phyloP scores from a whole-genome alignment of 2,888 invertebrate genomes.

The Cheilosia vulpina region DNA sequence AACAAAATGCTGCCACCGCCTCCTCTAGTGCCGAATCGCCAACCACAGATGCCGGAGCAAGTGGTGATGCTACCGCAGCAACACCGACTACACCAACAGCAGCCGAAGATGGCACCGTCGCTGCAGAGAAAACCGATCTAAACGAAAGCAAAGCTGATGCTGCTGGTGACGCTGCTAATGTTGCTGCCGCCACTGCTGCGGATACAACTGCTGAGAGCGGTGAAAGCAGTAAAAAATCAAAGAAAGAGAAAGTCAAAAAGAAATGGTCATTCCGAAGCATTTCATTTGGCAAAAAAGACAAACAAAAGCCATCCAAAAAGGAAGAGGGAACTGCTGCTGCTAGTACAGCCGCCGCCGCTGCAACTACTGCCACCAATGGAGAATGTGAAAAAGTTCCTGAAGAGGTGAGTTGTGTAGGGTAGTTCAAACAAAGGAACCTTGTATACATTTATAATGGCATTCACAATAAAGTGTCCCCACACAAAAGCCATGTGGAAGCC shows the following conservation, averaged over 20 bases:
- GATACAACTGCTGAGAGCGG: constrained; percentile 79
- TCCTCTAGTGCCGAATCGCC: constrained; percentile 73
- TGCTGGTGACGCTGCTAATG: constrained; percentile 43
- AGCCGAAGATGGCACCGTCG: constrained; percentile 81
- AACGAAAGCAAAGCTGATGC: constrained; percentile 84
- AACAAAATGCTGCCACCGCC: constrained; percentile 79
- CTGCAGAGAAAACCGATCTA: constrained; percentile 85
- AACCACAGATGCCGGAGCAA: constrained; percentile 72
- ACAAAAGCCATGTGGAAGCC: constrained; percentile 43
- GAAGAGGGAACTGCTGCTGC: constrained; percentile 83
- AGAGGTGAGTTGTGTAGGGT: constrained; percentile 85
- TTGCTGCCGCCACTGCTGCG: constrained; percentile 83
- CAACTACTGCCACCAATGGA: constrained; percentile 83
- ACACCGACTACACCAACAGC: constrained; percentile 81
- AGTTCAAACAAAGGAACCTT: constrained; percentile 36
- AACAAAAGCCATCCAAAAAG: constrained; percentile 91
- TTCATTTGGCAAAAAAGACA: constrained; percentile 94
- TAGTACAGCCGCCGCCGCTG: constrained; percentile 72
- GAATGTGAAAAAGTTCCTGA: constrained; percentile 87
- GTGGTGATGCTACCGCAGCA: constrained; percentile 68
- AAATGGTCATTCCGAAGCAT: constrained; percentile 95
- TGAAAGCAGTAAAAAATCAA: constrained; percentile 86
- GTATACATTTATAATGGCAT: constrained; percentile 22
- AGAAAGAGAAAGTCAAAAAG: constrained; percentile 91
- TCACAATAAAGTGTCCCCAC: constrained; percentile 27